Conservation (phyloP, 2,113 vertebrate species). For the Choloepus hoffmanni region DNA sequence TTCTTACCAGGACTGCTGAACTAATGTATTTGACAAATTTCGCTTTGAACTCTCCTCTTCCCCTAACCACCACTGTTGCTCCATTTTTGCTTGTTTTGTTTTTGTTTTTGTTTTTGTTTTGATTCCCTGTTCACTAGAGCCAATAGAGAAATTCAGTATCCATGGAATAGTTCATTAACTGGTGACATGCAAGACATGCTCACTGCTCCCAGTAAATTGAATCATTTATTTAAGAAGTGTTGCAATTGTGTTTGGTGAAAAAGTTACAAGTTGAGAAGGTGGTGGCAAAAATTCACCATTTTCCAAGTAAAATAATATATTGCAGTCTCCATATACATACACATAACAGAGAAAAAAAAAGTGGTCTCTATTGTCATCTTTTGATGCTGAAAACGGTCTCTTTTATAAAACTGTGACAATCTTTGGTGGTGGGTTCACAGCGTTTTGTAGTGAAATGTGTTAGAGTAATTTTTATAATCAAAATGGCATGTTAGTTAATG, state of each 20-base stretch:
- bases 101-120: conserved; percentile 25
- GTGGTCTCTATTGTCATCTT: neutral
- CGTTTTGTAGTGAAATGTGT: conserved; percentile 3
- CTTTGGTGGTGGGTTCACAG: neutral
- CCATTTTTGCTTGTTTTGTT: neutral
- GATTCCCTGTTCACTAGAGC: neutral
- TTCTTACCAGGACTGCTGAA: neutral
- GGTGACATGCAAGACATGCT: conserved; percentile 38
- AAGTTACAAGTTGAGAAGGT: neutral
- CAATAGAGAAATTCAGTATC: conserved; percentile 57
- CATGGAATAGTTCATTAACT: conserved; percentile 65
- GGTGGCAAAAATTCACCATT: conserved; percentile 23
- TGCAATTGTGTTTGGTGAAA: neutral
- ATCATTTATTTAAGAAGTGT: conserved; percentile 54
- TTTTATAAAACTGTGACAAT: conserved; percentile 25
- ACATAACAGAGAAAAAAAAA: neutral
- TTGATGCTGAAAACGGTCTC: neutral
- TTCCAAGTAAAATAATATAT: neutral
- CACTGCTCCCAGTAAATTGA: conserved; percentile 10
- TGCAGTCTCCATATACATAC: neutral
- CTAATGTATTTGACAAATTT: conserved; percentile 44
- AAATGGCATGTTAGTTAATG: neutral
- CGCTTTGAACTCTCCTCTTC: neutral
- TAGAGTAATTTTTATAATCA: neutral
- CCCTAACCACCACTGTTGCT: neutral